Base-by-base conservation (phyloP, 2,797 vertebrate genomes). In the Adrianichthys oophorus region DNA sequence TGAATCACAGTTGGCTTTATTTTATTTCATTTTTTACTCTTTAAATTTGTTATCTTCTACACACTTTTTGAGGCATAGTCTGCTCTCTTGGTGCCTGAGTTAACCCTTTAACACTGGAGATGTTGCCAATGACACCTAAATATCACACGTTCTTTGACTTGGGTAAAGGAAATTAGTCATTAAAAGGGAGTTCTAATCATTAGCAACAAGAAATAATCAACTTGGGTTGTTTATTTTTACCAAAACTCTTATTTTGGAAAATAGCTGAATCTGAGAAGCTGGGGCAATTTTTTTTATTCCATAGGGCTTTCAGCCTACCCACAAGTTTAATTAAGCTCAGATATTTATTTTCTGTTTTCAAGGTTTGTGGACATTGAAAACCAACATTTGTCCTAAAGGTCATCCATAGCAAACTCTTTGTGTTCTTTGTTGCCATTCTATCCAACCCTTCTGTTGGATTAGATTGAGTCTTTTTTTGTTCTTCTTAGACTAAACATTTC, bases 401-500 rank as follows among this genome's bases (percentile, higher is more conserved):
- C 32, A 37, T 13, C 10, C 10, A 12, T 37, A 37, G 12, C 32
- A 37, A 10, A 37, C 32, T 7, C 26, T 29, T 29, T 7, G 26
- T 68, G 70, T 47, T 57, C 46, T 46, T 61, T 72, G 59, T 56
- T 48, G 37, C 73, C 52, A n/a, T 23, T 55, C 62, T 68, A 60
- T 72, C 65, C 32, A 63, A 67, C 21, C 15, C n/a, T 37, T 32
- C 43, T 64, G 61, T 59, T 71, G 47, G 65, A 72, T 53, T 78
- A 62, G 50, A 79, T 52, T 70, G 68, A 24, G 70, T 72, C 73
- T 64, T 62, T 52, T 52, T 40, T 17, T 43, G 32, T 56, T 21
- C 71, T 70, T 65, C 78, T 43, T 71, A 65, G 69, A 83, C 72
- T 72, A 69, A 71, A 76, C 59, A 70, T 72, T 52, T 59, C 61